Evolutionary conservation across 2,797 vertebrate species (phyloP), one percentile per base, ranked within the genome.

Genomic region (Tarsius wallacei): DNA sequence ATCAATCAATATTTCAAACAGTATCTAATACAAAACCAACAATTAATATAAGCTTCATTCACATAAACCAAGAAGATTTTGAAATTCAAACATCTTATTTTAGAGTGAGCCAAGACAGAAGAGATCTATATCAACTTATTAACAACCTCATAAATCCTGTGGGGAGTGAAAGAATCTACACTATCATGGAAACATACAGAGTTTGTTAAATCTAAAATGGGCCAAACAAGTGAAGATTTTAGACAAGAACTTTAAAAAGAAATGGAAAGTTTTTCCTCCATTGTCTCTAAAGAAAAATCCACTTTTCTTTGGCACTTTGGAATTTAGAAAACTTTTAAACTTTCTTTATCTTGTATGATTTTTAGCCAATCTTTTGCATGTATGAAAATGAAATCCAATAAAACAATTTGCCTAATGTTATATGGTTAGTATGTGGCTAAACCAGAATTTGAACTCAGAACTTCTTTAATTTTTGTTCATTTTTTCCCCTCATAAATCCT

Each of bases 291-390:
- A 91, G 12, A 91, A 42, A 1, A 80, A 51, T 49, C 24, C 0
- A 61, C 36, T 53, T 95, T 49, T 86, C 4, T 9, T 63, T 1
- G 81, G 53, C 12, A 47, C 24, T 87, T 87, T 84, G 4, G n/a
- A 70, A 36, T 80, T 88, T 81, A 55, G 3, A 85, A 63, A 92
- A 78, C 28, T 17, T 19, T 47, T 90, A 85, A 42, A 15, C 2
- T 21, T 61, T 94, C 5, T 78, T 95, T 57, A 63, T 64, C 9
- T 21, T 74, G 24, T 24, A 17, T 70, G 47, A 49, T 77, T 47
- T 93, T 95, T 78, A 81, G 28, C 77, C 91, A 68, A 77, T 6
- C 4, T n/a, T 93, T 95, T 87, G 36, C 8, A 64, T 74, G 49
- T 68, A 13, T 64, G 22, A 24, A 83, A 63, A 83, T 22, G 31